These are phyloP conservation scores for Zonotrichia leucophrys DNA, from an alignment of 2,113 vertebrate species.

Conservation along the genomic window DNA sequence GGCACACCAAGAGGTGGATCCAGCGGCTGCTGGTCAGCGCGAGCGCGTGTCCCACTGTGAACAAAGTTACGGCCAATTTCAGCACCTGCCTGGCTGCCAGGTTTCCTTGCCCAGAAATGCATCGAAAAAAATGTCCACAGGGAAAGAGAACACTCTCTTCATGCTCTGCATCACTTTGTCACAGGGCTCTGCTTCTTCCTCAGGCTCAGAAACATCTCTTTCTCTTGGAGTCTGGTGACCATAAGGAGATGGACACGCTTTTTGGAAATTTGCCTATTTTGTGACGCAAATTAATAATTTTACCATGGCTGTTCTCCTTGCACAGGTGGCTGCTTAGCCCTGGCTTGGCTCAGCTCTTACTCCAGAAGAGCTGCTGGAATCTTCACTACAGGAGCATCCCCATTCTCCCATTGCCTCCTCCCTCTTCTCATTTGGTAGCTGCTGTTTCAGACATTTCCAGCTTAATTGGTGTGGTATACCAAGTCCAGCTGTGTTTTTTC, in stretches of 20 bases:
- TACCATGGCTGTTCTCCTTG: neutral
- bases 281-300: neutral
- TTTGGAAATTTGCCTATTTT: neutral
- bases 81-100: neutral
- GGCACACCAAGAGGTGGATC: conserved; percentile 66
- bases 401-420: neutral
- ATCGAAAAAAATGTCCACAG: neutral
- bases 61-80: conserved; percentile 64
- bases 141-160: neutral
- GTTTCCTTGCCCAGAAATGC: neutral
- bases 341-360: neutral
- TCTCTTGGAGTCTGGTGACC: neutral
- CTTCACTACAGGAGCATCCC: neutral
- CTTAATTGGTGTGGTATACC: neutral
- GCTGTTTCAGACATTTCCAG: neutral
- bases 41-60: conserved; percentile 62
- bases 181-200: neutral
- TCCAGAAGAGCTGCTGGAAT: neutral
- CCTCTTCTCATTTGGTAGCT: neutral
- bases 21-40: conserved; percentile 58
- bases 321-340: neutral
- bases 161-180: neutral
- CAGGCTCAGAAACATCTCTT: neutral
- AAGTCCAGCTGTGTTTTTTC: neutral
- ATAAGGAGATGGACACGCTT: neutral